A percentile compares a stretch with the other conserved stretches of the same genome.
These are phyloP conservation scores for Eristalis intricaria DNA, from an alignment of 2,888 invertebrate genomes.

Conservation along the genomic window DNA sequence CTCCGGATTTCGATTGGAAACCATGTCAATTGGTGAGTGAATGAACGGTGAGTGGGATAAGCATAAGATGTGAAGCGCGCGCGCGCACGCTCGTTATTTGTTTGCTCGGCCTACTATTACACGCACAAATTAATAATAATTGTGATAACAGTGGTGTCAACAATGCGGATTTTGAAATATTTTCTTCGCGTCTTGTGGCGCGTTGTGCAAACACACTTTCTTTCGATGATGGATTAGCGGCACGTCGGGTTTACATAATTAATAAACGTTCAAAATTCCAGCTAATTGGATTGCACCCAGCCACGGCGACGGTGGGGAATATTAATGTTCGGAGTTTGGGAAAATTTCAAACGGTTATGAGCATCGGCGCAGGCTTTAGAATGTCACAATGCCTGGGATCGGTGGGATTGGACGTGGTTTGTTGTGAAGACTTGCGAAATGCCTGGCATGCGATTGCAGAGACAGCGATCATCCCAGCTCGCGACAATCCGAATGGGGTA, in stretches of 20 bases:
- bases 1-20: slow-evolving; percentile 14
- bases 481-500: not conserved
- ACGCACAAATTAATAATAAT: slow-evolving; percentile 34
- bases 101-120: not conserved
- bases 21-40: slow-evolving; percentile 47
- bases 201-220: slow-evolving; percentile 36
- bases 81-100: slow-evolving; percentile 10
- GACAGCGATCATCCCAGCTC: not conserved
- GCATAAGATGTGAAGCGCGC: slow-evolving; percentile 1
- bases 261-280: slow-evolving; percentile 6
- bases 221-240: slow-evolving; percentile 15
- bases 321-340: slow-evolving; percentile 1
- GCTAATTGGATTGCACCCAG: slow-evolving; percentile 24
- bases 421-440: not conserved
- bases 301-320: not conserved
- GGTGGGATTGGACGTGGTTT: not conserved
- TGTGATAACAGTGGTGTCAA: slow-evolving; percentile 30
- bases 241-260: slow-evolving; percentile 31
- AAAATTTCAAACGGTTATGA: no score
- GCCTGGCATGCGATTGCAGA: not conserved
- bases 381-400: not conserved
- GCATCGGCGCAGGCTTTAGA: not conserved
- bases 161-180: slow-evolving; percentile 26
- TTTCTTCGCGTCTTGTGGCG: slow-evolving; percentile 2
- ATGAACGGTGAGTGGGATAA: not conserved